Evolutionary conservation across 2,797 vertebrate species (phyloP).

Genomic region (Enteromius trimaculatus): DNA sequence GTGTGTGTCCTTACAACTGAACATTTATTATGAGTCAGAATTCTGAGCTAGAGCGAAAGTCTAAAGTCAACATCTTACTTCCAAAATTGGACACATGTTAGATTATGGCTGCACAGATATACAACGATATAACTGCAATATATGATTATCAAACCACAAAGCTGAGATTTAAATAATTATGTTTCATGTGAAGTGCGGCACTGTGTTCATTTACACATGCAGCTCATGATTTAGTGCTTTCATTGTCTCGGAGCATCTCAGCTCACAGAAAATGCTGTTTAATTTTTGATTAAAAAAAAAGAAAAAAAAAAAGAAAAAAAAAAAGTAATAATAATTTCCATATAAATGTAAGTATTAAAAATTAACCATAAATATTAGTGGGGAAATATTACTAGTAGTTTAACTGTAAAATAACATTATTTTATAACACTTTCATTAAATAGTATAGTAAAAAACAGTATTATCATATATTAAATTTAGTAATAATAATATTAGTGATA

Average conservation of each 20-base stretch:
- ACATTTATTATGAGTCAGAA: conserved; percentile 31
- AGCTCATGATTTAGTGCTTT: not conserved
- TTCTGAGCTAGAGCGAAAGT: conserved; percentile 8
- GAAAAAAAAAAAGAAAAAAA: too few species aligned
- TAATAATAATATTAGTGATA: not conserved
- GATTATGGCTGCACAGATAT: not conserved
- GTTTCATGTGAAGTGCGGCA: not conserved
- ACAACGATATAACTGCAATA: not conserved
- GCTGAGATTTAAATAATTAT: not conserved
- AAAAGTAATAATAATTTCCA: too few species aligned
- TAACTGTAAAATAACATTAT: not conserved
- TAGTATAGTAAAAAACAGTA: too few species aligned
- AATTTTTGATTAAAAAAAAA: too few species aligned
- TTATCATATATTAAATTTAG: not conserved
- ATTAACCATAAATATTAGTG: too few species aligned
- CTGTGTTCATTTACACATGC: not conserved
- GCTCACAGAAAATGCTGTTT: not conserved
- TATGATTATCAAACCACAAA: not conserved
- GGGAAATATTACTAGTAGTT: too few species aligned
- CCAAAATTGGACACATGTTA: not conserved
- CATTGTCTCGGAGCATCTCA: not conserved
- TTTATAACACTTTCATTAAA: too few species aligned
- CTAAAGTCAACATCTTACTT: conserved; percentile 12
- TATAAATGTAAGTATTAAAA: too few species aligned
- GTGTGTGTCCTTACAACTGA: conserved; percentile 25